These are phyloP conservation scores for Menidia menidia DNA, from an alignment of 2,797 vertebrate genomes.

Conservation along the genomic window DNA sequence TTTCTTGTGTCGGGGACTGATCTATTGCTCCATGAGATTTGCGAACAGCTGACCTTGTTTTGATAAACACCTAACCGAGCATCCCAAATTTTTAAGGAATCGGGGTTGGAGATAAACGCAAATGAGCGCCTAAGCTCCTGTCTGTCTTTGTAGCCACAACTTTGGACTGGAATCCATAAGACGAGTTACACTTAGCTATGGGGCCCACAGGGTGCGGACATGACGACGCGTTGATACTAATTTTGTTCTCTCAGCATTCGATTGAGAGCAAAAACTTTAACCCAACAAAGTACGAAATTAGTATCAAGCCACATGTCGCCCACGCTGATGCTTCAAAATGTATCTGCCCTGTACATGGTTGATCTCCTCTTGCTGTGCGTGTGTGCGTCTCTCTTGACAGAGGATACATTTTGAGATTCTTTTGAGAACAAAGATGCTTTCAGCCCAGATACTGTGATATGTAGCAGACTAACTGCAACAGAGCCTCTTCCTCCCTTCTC, in stretches of 20 bases:
- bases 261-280: constrained; percentile 81
- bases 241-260: constrained; percentile 87
- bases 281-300: constrained; percentile 88
- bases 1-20: no score
- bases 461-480: constrained; percentile 87
- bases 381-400: constrained; percentile 82
- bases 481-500: constrained; percentile 75
- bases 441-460: constrained; percentile 87
- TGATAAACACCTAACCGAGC: no score
- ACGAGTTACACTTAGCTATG: constrained; percentile 88
- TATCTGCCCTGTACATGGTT: constrained; percentile 86
- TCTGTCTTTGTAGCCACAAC: constrained; percentile 42
- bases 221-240: constrained; percentile 87
- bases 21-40: no score
- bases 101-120: constrained; percentile 64
- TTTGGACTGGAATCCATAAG: constrained; percentile 27
- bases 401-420: constrained; percentile 96
- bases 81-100: no score
- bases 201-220: constrained; percentile 88
- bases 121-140: constrained; percentile 32
- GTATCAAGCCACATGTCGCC: constrained; percentile 90
- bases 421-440: constrained; percentile 84
- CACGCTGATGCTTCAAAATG: constrained; percentile 97
- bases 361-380: constrained; percentile 80
- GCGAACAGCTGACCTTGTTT: no score